phyloP scores from a whole-genome alignment of 2,113 vertebrate genomes.

The Rynchops niger region DNA sequence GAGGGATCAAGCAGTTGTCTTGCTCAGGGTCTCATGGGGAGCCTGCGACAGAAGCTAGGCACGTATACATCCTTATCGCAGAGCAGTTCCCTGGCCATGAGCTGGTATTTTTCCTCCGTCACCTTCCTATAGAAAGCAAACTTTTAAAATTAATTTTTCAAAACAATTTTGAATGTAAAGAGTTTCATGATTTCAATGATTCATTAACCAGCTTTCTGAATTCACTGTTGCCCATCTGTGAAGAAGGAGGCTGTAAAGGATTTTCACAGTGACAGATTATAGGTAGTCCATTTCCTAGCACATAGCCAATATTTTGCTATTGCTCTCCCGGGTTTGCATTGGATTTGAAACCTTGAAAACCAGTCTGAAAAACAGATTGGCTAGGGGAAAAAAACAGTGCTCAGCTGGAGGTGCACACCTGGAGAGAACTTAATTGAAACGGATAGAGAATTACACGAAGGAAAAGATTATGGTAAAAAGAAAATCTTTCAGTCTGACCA shows the following conservation, averaged over 20 bases:
- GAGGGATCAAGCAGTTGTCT: not conserved
- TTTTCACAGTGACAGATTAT: not conserved
- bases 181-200: not conserved
- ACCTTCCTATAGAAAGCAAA: not conserved
- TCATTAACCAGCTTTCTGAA: not conserved
- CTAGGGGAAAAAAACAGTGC: not conserved
- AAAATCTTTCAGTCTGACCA: not conserved
- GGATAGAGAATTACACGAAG: not conserved
- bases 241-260: not conserved
- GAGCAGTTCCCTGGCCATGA: not conserved
- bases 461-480: not conserved
- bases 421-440: not conserved
- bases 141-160: not conserved
- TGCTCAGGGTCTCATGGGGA: not conserved
- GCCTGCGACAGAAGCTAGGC: not conserved
- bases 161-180: not conserved
- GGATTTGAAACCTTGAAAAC: not conserved
- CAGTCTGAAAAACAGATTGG: not conserved
- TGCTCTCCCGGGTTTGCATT: not conserved
- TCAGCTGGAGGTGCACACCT: not conserved
- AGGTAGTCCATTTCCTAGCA: not conserved
- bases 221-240: not conserved
- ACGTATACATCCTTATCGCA: accelerated
- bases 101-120: not conserved
- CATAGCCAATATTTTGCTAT: not conserved